Base-by-base conservation (phyloP, 2,797 vertebrate species). In the Anas acuta region DNA sequence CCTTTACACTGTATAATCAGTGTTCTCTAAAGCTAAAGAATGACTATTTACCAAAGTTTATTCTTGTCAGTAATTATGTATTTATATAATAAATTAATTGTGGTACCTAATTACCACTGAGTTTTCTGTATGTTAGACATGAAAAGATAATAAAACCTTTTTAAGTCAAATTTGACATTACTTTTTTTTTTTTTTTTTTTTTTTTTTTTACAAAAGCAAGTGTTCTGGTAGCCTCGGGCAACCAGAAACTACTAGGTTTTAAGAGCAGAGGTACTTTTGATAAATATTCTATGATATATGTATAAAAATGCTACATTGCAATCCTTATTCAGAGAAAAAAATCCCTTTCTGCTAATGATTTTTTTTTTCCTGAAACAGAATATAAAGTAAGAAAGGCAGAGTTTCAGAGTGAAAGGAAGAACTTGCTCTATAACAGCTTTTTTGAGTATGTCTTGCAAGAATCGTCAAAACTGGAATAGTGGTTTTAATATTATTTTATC, bases 331-430 rank as follows among this genome's bases (percentile, higher is more conserved):
- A 73, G 30, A 45, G 61, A 87, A 87, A 80, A 83, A 25, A 7
- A 57, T 78, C 39, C 5, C 15, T 87, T 87, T 74, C 41, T 51
- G 5, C 69, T 62, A 56, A 35, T 72, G 16, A 65, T 35, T 2
- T 72, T 76, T 95, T 95, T 95, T 95, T 87, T n/a, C 60, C 22
- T 43, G 54, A 72, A 93, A 66, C 7, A 21, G 23, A 77, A 75
- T 3, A 19, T 5, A 54, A 4, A 47, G 2, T 54, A 78, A 72
- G 5, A n/a, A 84, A 84, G 21, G 18, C 21, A 25, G 35, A 33
- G 11, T 86, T 22, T 49, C 53, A 72, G 65, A 57, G 18, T 53
- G 25, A 69, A 90, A 53, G 26, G 15, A 53, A 51, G 26, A 83
- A 28, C 16, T 62, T 89, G 18, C 9, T 70, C 66, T 79, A 9